These are phyloP conservation scores for Aix galericulata DNA, from an alignment of 2,113 vertebrate species.

Conservation along the genomic window DNA sequence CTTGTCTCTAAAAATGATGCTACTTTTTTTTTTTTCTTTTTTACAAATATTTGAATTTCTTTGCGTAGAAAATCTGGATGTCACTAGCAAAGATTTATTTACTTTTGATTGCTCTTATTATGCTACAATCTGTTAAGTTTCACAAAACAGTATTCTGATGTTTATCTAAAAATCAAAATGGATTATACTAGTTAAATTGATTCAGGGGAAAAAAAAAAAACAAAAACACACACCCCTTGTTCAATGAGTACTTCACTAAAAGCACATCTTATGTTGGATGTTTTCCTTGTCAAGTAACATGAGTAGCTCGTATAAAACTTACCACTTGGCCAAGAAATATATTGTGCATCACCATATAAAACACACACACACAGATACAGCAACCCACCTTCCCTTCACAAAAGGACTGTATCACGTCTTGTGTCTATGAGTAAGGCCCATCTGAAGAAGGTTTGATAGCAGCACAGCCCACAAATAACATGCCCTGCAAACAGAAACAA, in stretches of 20 bases:
- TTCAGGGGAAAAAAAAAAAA: not conserved
- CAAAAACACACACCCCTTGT: not conserved
- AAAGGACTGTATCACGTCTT: not conserved
- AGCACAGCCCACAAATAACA: accelerated
- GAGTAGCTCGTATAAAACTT: not conserved
- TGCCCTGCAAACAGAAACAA: not conserved
- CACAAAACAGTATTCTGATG: not conserved
- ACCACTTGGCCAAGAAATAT: not conserved
- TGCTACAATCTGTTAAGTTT: not conserved
- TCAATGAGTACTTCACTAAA: not conserved
- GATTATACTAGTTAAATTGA: not conserved
- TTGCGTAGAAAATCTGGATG: not conserved
- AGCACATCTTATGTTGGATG: not conserved
- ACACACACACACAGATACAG: not conserved
- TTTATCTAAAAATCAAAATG: not conserved
- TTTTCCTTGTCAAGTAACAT: not conserved
- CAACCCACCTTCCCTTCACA: not conserved
- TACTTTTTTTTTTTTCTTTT: not conserved
- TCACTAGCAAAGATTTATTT: not conserved
- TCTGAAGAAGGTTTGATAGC: not conserved
- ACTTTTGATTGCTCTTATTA: not conserved
- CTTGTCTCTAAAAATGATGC: not conserved
- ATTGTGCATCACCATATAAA: too few species aligned
- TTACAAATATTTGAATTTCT: not conserved
- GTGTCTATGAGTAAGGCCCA: not conserved